Base-by-base conservation (phyloP, 2,888 invertebrate genomes). In the Bruchidius siliquastri region DNA sequence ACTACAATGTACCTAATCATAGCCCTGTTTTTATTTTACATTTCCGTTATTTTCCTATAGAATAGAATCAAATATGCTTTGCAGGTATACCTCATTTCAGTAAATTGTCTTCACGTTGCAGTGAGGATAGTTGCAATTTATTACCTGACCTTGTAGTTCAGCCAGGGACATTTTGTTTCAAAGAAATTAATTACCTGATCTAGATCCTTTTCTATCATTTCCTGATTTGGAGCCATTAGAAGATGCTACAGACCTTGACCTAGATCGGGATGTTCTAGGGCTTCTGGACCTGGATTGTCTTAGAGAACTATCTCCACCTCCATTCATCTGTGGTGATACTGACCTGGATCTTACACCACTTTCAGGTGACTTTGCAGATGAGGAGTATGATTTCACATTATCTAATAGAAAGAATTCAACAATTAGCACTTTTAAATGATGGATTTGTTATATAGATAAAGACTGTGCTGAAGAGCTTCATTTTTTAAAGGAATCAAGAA, bases 321-420 rank as follows among this genome's bases (percentile, higher is more conserved):
- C 75, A 71, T 74, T 73, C 13, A 73, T 30, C 71, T 76, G 68
- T 21, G 78, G 77, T 67, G 77, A 75, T 21, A 30, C 71, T 49
- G 77, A 77, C 20, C 75, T 68, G 4, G 76, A 75, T 67, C 72
- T 71, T 68, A 74, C 73, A 68, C 69, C 74, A 74, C 75, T 77
- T 22, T 70, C 74, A 68, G 32, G 77, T 26, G 80, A 81, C 74
- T 81, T 81, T 22, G 78, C 76, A 66, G 83, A 82, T 73, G 78
- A 76, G 49, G 84, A 83, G 68, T 81, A 78, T 6, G 82, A 83
- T 75, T 78, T 75, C n/a, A 70, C 13, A 49, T 76, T 78, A 30
- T 72, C 72, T 49, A 66, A 72, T 68, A 79, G 77, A 20, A 77
- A 79, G 69, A 68, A 69, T n/a, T 75, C 70, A 26, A 26, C 75